phyloP scores from a whole-genome alignment of 2,113 vertebrate genomes.

The Cygnus buccinator region DNA sequence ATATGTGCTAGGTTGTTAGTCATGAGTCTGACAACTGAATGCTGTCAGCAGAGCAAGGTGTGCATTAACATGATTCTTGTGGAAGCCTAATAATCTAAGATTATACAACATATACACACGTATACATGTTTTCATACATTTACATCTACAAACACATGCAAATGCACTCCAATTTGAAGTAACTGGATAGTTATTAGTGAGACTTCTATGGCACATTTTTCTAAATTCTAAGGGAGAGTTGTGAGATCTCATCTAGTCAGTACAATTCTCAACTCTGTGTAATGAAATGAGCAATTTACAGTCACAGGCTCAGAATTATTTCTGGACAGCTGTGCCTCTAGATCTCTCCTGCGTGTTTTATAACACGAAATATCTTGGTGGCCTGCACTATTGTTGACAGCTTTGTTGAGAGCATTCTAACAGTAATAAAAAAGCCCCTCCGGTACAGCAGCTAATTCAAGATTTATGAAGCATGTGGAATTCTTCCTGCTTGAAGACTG shows the following conservation, averaged over 20 bases:
- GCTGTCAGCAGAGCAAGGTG: neutral
- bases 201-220: neutral
- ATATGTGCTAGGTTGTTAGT: constrained; percentile 8
- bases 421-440: constrained; percentile 2
- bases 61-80: neutral
- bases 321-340: neutral
- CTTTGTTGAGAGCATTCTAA: constrained; percentile 46
- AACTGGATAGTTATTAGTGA: neutral
- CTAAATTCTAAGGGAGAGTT: neutral
- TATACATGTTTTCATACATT: neutral
- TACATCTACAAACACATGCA: neutral
- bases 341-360: constrained; percentile 24
- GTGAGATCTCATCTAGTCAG: neutral
- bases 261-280: neutral
- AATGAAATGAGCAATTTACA: constrained; percentile 28
- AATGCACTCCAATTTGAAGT: neutral
- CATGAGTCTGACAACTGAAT: constrained; percentile 23
- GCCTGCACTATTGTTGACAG: constrained; percentile 12
- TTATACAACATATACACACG: neutral
- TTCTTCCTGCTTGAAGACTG: neutral
- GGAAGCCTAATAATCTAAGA: neutral
- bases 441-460: constrained; percentile 35
- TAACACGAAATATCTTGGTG: constrained; percentile 43
- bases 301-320: constrained; percentile 34
- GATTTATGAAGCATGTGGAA: constrained; percentile 50